Percentiles rank a stretch among this genome's conserved stretches.
phyloP scores from a whole-genome alignment of 1,140 invertebrate species.

The Stegodyphus dumicola region DNA sequence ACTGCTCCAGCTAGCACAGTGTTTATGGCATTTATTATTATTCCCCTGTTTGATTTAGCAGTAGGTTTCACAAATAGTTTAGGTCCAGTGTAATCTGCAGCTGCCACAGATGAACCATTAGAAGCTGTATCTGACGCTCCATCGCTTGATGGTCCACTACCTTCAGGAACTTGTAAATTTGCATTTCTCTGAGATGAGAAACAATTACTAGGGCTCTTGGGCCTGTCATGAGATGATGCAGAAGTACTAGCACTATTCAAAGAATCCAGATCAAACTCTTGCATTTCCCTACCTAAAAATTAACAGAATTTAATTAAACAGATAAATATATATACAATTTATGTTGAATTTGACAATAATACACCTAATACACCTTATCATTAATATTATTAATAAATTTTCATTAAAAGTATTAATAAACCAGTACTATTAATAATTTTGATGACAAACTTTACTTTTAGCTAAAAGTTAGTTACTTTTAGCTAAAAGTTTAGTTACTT shows the following conservation, averaged over 20 bases:
- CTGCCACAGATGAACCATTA: slow-evolving; percentile 54
- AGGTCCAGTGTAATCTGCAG: slow-evolving; percentile 74
- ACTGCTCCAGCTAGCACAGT: slow-evolving; percentile 98
- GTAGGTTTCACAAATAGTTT: slow-evolving; percentile 96
- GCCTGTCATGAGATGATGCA: slow-evolving; percentile 34
- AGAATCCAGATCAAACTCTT: slow-evolving; percentile 51
- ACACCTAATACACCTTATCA: no score
- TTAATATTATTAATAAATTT: no score
- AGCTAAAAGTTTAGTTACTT: no score
- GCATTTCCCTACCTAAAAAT: slow-evolving; percentile 28
- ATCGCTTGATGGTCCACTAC: slow-evolving; percentile 62
- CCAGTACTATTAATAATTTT: no score
- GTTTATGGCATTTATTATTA: slow-evolving; percentile 97
- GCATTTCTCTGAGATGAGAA: slow-evolving; percentile 11
- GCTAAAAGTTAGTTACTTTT: no score
- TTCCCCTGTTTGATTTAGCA: slow-evolving; percentile 94
- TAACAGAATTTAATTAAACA: slow-evolving; percentile 6
- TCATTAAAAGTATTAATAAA: no score
- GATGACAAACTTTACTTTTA: no score
- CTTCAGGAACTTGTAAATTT: slow-evolving; percentile 40
- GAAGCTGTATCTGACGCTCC: slow-evolving; percentile 63
- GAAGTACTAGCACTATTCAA: slow-evolving; percentile 49
- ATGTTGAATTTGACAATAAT: no score
- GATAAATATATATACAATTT: not conserved
- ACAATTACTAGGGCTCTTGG: slow-evolving; percentile 22